Conservation (phyloP, 1,140 invertebrate species). For the Hesperophylax magnus region DNA sequence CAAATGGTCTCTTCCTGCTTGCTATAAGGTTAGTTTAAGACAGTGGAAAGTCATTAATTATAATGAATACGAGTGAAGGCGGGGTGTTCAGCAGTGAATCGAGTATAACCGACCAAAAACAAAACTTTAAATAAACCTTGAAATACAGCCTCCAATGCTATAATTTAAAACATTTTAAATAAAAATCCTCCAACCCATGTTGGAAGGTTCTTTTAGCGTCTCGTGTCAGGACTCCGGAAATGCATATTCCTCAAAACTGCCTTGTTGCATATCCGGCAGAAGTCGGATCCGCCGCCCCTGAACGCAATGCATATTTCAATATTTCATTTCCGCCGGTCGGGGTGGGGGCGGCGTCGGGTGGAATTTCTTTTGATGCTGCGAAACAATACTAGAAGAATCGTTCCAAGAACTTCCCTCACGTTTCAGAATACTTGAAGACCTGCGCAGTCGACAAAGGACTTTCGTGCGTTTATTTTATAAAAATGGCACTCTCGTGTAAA, state of each 20-base stretch:
- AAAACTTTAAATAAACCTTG: too few relatives aligned
- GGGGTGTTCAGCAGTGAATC: too few relatives aligned
- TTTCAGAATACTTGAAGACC: slow-evolving; percentile 6
- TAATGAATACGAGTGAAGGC: too few relatives aligned
- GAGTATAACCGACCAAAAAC: too few relatives aligned
- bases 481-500: slow-evolving; percentile 21
- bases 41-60: too few relatives aligned
- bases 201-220: not conserved
- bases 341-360: not conserved
- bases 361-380: slow-evolving; percentile 47
- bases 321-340: slow-evolving; percentile 50
- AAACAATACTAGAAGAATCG: slow-evolving; percentile 43
- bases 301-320: slow-evolving; percentile 54
- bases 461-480: slow-evolving; percentile 38
- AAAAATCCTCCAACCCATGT: not conserved
- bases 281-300: slow-evolving; percentile 32
- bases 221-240: slow-evolving; percentile 25
- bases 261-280: slow-evolving; percentile 42
- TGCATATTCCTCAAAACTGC: slow-evolving; percentile 38
- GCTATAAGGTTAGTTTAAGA: too few relatives aligned
- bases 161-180: not conserved
- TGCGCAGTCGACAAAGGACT: slow-evolving; percentile 21
- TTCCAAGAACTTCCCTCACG: slow-evolving; percentile 30
- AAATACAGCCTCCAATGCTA: too few relatives aligned
- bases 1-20: too few relatives aligned